Conservation (phyloP, 2,888 invertebrate species). For the Habrosyne pyritoides region DNA sequence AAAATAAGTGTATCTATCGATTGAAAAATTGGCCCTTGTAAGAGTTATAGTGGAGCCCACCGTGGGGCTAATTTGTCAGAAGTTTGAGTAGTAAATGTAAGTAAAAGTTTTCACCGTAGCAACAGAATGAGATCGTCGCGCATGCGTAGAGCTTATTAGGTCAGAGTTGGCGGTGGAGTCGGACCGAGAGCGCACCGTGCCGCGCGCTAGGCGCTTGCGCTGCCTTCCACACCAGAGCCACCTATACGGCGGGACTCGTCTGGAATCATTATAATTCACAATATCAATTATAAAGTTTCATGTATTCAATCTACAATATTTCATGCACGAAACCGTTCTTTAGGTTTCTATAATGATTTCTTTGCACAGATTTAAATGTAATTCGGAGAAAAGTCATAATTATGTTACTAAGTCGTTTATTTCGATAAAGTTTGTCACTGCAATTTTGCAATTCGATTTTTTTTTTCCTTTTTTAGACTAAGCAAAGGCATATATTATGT, state of each 20-base stretch:
- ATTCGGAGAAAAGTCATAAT: too few relatives aligned
- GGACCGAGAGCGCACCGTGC: conserved; percentile 72
- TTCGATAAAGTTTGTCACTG: too few relatives aligned
- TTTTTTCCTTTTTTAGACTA: too few relatives aligned
- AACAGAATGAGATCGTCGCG: conserved; percentile 69
- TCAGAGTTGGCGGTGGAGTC: conserved; percentile 81
- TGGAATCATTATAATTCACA: conserved; percentile 41
- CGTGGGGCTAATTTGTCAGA: not conserved
- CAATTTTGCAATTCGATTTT: too few relatives aligned
- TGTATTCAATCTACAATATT: too few relatives aligned
- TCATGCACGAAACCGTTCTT: too few relatives aligned
- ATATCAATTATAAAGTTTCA: not conserved
- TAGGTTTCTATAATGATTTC: too few relatives aligned
- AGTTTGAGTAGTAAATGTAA: not conserved
- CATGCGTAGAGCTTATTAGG: conserved; percentile 79
- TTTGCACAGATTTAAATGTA: too few relatives aligned
- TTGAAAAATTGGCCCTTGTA: not conserved
- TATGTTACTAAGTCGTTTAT: too few relatives aligned
- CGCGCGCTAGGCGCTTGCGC: conserved; percentile 57
- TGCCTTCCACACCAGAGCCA: conserved; percentile 83
- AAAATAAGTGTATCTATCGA: not conserved
- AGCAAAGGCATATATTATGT: too few relatives aligned
- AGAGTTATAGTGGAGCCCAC: not conserved
- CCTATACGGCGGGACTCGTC: conserved; percentile 86
- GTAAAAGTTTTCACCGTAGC: conserved; percentile 52